These are phyloP conservation scores for Poeciliopsis infans DNA, from an alignment of 2,797 vertebrate genomes.

Conservation along the genomic window DNA sequence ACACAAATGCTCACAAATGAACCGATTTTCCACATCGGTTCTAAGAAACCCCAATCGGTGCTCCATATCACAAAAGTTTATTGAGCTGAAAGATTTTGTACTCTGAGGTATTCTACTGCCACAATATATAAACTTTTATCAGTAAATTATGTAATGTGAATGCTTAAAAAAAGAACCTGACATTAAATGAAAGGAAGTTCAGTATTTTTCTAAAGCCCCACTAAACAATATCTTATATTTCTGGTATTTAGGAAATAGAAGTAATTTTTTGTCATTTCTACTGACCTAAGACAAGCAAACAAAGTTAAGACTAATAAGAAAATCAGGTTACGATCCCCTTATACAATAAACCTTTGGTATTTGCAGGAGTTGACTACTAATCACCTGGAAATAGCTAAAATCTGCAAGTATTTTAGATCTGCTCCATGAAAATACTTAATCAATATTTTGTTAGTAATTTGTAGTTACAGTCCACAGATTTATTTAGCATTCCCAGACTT, in stretches of 20 bases:
- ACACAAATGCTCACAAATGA: not conserved
- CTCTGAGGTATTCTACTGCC: not conserved
- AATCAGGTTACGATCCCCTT: not conserved
- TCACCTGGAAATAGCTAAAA: not conserved
- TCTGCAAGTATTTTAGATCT: not conserved
- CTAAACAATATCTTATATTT: not conserved
- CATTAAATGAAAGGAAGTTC: too few species aligned
- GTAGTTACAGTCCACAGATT: not conserved
- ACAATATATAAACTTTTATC: not conserved
- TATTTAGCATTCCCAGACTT: not conserved
- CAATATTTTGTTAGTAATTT: not conserved
- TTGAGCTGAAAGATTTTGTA: not conserved
- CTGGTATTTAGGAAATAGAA: not conserved
- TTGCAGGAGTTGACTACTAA: not conserved
- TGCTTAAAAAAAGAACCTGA: too few species aligned
- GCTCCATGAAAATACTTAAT: not conserved
- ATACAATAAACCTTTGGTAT: not conserved
- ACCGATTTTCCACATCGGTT: not conserved
- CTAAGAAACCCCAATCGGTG: not conserved
- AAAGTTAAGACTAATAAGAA: not conserved
- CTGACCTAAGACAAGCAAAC: not conserved
- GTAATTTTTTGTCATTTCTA: not conserved
- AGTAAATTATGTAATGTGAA: too few species aligned
- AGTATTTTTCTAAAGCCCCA: too few species aligned
- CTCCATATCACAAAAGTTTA: conserved; percentile 1